Evolutionary conservation across 2,888 invertebrate species (phyloP), one percentile per base, ranked within the genome.

Genomic region (Rotaria sp.): DNA sequence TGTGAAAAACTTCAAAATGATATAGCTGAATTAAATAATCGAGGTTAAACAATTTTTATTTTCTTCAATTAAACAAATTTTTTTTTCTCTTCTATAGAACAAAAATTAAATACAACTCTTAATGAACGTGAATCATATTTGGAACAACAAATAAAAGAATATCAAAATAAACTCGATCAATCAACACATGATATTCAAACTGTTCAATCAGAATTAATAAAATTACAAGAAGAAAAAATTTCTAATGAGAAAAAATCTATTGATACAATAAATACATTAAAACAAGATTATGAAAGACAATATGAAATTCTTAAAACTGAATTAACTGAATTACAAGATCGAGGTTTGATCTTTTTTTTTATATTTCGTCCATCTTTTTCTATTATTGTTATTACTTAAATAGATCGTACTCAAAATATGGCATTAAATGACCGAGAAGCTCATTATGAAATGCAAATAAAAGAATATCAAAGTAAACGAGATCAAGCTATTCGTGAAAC

Each of bases 391-490:
- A n/a, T n/a, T n/a, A n/a, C 30, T 11, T 30, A 18, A 59, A 30
- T 59, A 59, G 67, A 67, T 67, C 67, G 67, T 21, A 67, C 67
- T 21, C 67, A 67, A 35, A 67, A 67, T 35, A 67, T 67, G 67
- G 67, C 67, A 35, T 67, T 35, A n/a, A 80, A 45, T n/a, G 80
- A 80, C 45, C 45, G 80, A 26, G 80, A 80, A 80, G n/a, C n/a
- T 45, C 41, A 45, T 26, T 80, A 80, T 45, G 80, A 80, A 80
- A 13, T 10, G 7, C 80, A 80, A 45, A 45, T 80, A 11, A 80
- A 80, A 80, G 80, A 80, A 80, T 45, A 80, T 80, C 45, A 80
- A 80, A 45, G n/a, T 5, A 80, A 80, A 45, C 45, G 26, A 13
- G 80, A 80, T 13, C 11, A 80, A 80, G 24, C 41, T 80, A 45